Evolutionary conservation across 2,888 invertebrate species (phyloP), one percentile per base, ranked within the genome.

Genomic region (Falcaria lacertinaria): DNA sequence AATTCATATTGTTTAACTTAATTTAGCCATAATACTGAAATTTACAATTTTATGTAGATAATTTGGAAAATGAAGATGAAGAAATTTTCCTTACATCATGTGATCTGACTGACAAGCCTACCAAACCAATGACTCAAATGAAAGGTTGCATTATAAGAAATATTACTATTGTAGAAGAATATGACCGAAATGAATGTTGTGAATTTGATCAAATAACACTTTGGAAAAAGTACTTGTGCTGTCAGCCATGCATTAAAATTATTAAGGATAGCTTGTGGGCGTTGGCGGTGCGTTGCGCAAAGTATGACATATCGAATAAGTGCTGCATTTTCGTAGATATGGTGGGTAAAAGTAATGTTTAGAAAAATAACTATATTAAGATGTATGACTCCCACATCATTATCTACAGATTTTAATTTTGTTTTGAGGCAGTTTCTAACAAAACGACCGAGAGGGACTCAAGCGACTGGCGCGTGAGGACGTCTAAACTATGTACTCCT

Each of bases 251-350:
- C 58, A 53, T 51, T 17, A 53, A 64, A 35, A 45, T 41, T 19
- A 63, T 70, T 22, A 58, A 66, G 44, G 70, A 83, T 47, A 41
- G 48, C 44, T 28, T 75, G 5, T 87, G 83, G 80, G 56, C 60
- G 50, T 65, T 80, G 69, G 74, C 82, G 64, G 85, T 87, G 78
- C 78, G 77, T 81, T 87, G 79, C 67, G 73, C 75, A 63, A 79
- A 67, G 41, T 80, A 66, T 64, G 55, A 68, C 40, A 55, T 28
- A 11, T 28, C 60, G 5, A 70, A 60, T 64, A 57, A 41, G 43
- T 64, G 70, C 47, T 86, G 86, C 65, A 40, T 48, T 49, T 67
- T 72, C 33, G 36, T 81, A 43, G 76, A 85, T 45, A 63, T 60
- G 85, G 84, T 86, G 67, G 60, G 79, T 79, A 49, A 15, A 8